These are phyloP conservation scores for Lithobates pipiens DNA, from an alignment of 2,797 vertebrate species.

Conservation along the genomic window DNA sequence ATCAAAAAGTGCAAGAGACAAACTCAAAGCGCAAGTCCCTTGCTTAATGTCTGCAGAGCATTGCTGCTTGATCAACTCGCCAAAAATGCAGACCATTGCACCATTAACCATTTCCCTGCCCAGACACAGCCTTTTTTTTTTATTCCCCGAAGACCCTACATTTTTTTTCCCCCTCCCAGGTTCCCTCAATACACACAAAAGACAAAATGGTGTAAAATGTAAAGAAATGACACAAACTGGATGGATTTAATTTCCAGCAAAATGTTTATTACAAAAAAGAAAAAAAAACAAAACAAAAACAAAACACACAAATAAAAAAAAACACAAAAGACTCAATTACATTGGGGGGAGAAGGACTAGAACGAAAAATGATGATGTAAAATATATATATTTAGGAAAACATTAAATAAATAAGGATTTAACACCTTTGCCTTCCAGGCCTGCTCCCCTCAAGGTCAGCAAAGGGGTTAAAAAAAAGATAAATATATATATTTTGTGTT, in stretches of 20 bases:
- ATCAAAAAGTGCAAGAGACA: no score
- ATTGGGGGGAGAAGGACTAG: constrained; percentile 8
- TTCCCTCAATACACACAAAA: background rate
- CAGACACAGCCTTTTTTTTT: constrained; percentile 29
- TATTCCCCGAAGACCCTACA: no score
- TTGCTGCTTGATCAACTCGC: no score
- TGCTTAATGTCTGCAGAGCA: no score
- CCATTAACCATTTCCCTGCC: constrained; percentile 53
- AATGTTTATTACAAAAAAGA: constrained; percentile 57
- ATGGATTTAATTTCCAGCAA: constrained; percentile 48
- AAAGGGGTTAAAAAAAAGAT: constrained; percentile 23
- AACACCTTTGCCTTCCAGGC: constrained; percentile 4
- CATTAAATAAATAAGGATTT: constrained; percentile 47
- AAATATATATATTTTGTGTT: constrained; percentile 36
- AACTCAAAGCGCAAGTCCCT: no score
- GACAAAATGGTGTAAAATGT: constrained; percentile 44
- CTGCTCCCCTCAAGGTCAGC: background rate
- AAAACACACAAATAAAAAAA: constrained; percentile 44
- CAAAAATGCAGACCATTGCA: background rate
- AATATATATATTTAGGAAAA: constrained; percentile 43
- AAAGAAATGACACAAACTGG: constrained; percentile 53
- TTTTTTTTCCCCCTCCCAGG: background rate
- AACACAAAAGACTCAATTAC: constrained; percentile 38
- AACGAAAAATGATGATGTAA: constrained; percentile 28
- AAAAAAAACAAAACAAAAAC: constrained; percentile 47